Evolutionary conservation across 2,113 vertebrate species (phyloP).

Genomic region (Alosa alosa): DNA sequence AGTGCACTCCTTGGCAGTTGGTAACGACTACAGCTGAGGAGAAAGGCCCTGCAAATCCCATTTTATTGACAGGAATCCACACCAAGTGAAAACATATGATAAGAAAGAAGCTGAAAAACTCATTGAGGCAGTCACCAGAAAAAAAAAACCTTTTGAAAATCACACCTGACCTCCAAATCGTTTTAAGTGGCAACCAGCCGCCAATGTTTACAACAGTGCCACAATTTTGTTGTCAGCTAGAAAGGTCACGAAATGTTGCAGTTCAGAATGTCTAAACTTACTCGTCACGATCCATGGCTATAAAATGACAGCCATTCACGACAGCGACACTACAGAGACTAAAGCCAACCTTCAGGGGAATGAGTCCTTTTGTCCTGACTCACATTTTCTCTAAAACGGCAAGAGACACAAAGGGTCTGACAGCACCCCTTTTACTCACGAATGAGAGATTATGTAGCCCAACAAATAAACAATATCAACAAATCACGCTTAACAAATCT

Average conservation of each 20-base stretch:
- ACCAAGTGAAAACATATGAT: neutral
- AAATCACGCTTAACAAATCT: slow-evolving; percentile 1
- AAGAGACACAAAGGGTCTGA: neutral
- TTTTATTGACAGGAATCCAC: neutral
- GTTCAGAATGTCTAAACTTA: neutral
- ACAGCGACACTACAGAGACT: neutral
- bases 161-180: neutral
- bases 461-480: neutral
- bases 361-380: neutral
- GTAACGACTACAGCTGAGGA: neutral
- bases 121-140: neutral
- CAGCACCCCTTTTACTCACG: slow-evolving; percentile 12
- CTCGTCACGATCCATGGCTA: neutral
- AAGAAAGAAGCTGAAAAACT: neutral
- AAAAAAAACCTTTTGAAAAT: neutral
- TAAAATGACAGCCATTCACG: slow-evolving; percentile 3
- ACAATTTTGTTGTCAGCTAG: neutral
- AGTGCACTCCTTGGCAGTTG: neutral
- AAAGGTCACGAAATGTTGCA: neutral
- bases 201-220: neutral
- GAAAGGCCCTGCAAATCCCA: neutral
- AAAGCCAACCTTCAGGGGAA: neutral
- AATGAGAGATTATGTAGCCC: neutral
- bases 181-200: neutral
- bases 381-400: neutral